Percentiles rank a stretch among this genome's conserved stretches.
These are phyloP conservation scores for Heliconius hewitsoni DNA, from an alignment of 1,140 invertebrate genomes.

Conservation along the genomic window DNA sequence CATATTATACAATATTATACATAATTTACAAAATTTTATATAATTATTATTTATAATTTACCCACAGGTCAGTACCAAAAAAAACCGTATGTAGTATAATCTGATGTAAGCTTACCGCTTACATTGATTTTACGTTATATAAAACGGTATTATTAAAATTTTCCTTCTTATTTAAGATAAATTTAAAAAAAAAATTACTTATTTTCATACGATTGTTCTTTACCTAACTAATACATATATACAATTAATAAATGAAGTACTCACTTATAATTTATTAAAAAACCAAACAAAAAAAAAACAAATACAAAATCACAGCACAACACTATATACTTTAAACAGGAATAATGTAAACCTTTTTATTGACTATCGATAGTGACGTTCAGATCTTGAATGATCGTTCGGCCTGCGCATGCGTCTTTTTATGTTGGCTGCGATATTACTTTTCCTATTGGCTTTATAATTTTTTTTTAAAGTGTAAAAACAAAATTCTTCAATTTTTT, in stretches of 20 bases:
- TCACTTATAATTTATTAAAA: background rate
- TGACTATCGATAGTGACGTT: conserved; percentile 35
- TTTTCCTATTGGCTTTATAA: background rate
- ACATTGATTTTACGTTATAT: too few relatives aligned
- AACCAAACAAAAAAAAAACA: background rate
- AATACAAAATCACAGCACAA: conserved; percentile 26
- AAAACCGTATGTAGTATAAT: too few relatives aligned
- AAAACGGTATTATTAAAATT: too few relatives aligned
- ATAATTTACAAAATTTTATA: too few relatives aligned
- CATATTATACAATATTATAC: too few relatives aligned
- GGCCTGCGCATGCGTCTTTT: conserved; percentile 36
- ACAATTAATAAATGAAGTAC: conserved; percentile 12
- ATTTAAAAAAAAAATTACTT: too few relatives aligned
- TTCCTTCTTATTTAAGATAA: too few relatives aligned
- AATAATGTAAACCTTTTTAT: conserved; percentile 21
- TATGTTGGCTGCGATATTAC: conserved; percentile 33
- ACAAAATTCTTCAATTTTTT: too few relatives aligned
- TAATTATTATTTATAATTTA: too few relatives aligned
- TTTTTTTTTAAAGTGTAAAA: background rate
- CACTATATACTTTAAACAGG: conserved; percentile 19
- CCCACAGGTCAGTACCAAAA: too few relatives aligned
- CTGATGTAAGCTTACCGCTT: too few relatives aligned
- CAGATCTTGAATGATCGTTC: conserved; percentile 39
- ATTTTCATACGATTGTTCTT: too few relatives aligned
- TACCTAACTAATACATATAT: background rate